Conservation (phyloP, 1,140 invertebrate species). For the Cyrtorhinus lividipennis region DNA sequence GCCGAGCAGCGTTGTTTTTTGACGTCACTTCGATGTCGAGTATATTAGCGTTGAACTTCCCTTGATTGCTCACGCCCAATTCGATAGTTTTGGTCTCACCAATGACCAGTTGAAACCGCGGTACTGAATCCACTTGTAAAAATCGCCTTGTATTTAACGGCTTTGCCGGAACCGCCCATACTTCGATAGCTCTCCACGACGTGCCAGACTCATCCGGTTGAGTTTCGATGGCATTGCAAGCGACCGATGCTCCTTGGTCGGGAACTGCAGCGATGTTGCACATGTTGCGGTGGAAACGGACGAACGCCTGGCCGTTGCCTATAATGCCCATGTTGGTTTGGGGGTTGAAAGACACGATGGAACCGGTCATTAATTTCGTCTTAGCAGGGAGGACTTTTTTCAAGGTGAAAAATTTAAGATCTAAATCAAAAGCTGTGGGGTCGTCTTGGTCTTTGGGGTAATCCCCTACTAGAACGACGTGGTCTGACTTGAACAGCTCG, state of each 20-base stretch:
- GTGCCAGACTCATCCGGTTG: neutral
- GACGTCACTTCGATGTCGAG: neutral
- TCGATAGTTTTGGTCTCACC: slow-evolving; percentile 8
- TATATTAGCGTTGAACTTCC: neutral
- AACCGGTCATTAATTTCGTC: neutral
- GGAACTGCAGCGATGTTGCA: neutral
- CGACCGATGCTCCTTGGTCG: neutral
- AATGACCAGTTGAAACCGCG: neutral
- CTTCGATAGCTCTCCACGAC: neutral
- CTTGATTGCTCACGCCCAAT: neutral
- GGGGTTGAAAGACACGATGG: neutral
- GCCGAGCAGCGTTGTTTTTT: neutral
- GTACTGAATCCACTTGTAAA: neutral
- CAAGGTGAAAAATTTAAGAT: neutral
- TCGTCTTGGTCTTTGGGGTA: neutral
- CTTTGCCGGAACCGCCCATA: neutral
- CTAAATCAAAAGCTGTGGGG: neutral
- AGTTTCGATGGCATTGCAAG: slow-evolving; percentile 7
- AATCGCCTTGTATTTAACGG: neutral
- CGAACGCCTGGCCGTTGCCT: neutral
- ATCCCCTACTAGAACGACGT: neutral
- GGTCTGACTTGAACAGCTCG: no score
- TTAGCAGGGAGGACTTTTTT: neutral
- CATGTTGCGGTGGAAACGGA: neutral
- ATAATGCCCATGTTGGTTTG: neutral